phyloP scores from a whole-genome alignment of 2,797 vertebrate species.

The Anableps anableps region DNA sequence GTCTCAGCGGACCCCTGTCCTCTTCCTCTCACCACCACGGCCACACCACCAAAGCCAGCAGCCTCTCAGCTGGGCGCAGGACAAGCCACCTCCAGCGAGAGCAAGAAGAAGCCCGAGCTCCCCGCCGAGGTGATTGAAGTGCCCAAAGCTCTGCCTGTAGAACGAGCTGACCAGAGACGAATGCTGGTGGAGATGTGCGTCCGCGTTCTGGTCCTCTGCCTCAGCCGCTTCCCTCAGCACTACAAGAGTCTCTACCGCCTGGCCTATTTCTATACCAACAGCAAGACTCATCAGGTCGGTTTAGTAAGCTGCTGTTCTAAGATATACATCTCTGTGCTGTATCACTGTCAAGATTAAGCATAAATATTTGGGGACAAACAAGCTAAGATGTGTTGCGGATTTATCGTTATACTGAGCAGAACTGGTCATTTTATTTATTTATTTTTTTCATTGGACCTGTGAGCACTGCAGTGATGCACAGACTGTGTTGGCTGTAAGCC shows the following conservation, averaged over 20 bases:
- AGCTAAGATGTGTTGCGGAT: background rate
- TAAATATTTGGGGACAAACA: background rate
- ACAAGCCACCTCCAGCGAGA: slow-evolving; percentile 71
- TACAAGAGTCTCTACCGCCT: slow-evolving; percentile 98
- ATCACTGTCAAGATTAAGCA: background rate
- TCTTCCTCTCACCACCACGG: slow-evolving; percentile 50
- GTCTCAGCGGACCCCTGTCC: slow-evolving; percentile 51
- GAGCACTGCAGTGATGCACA: slow-evolving; percentile 51
- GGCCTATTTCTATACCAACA: slow-evolving; percentile 92
- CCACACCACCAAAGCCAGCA: slow-evolving; percentile 61
- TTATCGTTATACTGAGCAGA: background rate
- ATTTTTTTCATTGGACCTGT: slow-evolving; percentile 22
- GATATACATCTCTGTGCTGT: slow-evolving; percentile 3
- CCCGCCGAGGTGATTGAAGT: slow-evolving; percentile 81
- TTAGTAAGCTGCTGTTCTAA: background rate
- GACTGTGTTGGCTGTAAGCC: slow-evolving; percentile 59
- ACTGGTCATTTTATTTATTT: slow-evolving; percentile 5
- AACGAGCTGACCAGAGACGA: slow-evolving; percentile 85
- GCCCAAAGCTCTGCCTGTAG: slow-evolving; percentile 86
- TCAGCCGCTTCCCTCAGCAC: slow-evolving; percentile 97
- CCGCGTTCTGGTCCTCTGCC: slow-evolving; percentile 89
- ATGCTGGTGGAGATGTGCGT: slow-evolving; percentile 92
- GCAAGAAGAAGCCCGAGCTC: slow-evolving; percentile 82
- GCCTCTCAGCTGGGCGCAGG: slow-evolving; percentile 48
- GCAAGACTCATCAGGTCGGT: slow-evolving; percentile 92